Base-by-base conservation (phyloP, 1,140 invertebrate species). In the Paramacrobiotus metropolitanus region DNA sequence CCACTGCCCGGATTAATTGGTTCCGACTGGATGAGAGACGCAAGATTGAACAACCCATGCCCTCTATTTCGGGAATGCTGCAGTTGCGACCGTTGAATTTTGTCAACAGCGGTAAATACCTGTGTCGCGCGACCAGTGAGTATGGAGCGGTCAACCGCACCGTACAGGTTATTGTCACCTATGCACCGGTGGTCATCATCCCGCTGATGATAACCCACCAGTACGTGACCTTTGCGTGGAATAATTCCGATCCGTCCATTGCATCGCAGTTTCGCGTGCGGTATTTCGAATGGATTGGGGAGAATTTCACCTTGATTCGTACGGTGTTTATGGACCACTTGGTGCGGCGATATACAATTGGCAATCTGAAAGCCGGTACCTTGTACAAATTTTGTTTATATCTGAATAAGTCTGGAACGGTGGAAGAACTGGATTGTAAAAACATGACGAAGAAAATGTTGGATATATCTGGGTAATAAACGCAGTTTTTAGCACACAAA, bases 321-420 rank as follows among this genome's bases (percentile, higher is more conserved):
- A 55, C 48, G 4, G 28, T 55, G 15, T 55, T 20, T 24, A 55
- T 67, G n/a, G 67, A 62, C 24, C 66, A 69, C 31, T 63, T 67
- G 44, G 63, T 69, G 59, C 68, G 70, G 21, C 70, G 67, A 21
- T 76, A 72, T 64, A 76, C 74, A n/a, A 70, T 77, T 2, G 69
- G 67, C 29, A 68, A 72, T 48, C 65, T 77, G 1, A 65, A 68
- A 60, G 72, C 75, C 4, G 62, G 67, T 2, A 75, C 72, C 1
- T 67, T 63, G 0, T 77, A 77, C 62, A 69, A 73, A 63, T 70
- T 77, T 60, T 77, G 76, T 64, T 69, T 77, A 55, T 24, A 20
- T 15, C 24, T 55, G 48, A 55, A 55, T 24, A 55, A 55, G 24
- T 20, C 15, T 4, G 48, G 48, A 24, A 55, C 9, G 15, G 48